phyloP scores from a whole-genome alignment of 2,113 vertebrate species.

The Bambusicola thoracicus region DNA sequence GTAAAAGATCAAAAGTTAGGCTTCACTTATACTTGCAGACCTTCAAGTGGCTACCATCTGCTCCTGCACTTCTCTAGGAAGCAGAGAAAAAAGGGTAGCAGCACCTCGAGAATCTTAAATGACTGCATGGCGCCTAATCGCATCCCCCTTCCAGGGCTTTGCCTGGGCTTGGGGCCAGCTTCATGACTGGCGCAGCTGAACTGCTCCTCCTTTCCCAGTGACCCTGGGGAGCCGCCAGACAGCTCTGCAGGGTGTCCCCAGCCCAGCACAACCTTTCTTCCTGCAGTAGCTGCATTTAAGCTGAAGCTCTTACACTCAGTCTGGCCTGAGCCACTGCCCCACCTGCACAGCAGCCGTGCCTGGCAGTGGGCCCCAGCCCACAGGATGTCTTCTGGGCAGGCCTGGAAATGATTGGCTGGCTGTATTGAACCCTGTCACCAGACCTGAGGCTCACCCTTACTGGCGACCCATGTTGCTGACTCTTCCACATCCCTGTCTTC shows the following conservation, averaged over 20 bases:
- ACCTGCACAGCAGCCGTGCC: rapidly evolving
- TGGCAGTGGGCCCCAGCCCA: rapidly evolving
- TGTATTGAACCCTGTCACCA: neutral
- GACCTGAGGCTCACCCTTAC: neutral
- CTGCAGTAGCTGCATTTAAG: neutral
- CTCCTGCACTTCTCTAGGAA: neutral
- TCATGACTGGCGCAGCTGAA: neutral
- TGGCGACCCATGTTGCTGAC: neutral
- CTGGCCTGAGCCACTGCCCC: neutral
- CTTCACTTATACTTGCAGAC: neutral
- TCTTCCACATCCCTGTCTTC: rapidly evolving
- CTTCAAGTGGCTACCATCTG: neutral
- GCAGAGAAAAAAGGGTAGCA: neutral
- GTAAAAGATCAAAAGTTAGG: neutral
- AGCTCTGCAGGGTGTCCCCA: neutral
- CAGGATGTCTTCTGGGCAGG: rapidly evolving
- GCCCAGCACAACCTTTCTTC: neutral
- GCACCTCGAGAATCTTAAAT: neutral
- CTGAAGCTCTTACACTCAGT: rapidly evolving
- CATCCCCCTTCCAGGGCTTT: neutral
- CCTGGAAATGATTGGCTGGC: neutral
- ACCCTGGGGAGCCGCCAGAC: neutral
- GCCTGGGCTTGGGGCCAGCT: neutral
- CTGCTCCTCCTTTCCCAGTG: neutral
- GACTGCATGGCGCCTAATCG: neutral